These are phyloP conservation scores for Kryptolebias marmoratus DNA, from an alignment of 2,113 vertebrate species.

Conservation along the genomic window DNA sequence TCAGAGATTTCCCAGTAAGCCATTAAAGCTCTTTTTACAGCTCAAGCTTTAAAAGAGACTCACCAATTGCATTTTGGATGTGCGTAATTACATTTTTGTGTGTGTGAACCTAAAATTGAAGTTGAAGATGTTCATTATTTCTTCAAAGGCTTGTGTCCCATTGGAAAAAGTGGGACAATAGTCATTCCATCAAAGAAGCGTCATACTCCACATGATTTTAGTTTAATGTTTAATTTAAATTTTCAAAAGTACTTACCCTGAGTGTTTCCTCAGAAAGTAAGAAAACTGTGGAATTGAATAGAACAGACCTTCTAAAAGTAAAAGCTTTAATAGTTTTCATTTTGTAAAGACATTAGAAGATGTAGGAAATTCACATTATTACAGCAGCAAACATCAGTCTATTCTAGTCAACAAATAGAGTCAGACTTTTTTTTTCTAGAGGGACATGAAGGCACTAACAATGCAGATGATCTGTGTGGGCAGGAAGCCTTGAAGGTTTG, in stretches of 20 bases:
- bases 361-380: constrained; percentile 16
- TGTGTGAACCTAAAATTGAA: constrained; percentile 17
- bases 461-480: constrained; percentile 60
- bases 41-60: constrained; percentile 22
- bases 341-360: neutral
- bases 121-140: constrained; percentile 20
- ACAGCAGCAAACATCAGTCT: constrained; percentile 33
- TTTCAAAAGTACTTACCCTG: constrained; percentile 23
- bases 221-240: neutral
- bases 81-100: constrained; percentile 40
- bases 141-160: neutral
- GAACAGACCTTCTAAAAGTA: neutral
- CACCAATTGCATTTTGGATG: constrained; percentile 26
- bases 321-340: neutral
- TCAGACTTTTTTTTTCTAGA: constrained; percentile 24
- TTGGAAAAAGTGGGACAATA: neutral
- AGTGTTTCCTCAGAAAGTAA: constrained; percentile 9
- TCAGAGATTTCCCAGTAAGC: constrained; percentile 29
- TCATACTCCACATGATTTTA: neutral
- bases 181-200: constrained; percentile 7
- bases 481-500: constrained; percentile 66
- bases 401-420: constrained; percentile 48
- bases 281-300: constrained; percentile 12
- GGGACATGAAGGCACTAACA: constrained; percentile 52
- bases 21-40: constrained; percentile 15